phyloP scores from a whole-genome alignment of 2,113 vertebrate species.

The Anoplopoma fimbria region DNA sequence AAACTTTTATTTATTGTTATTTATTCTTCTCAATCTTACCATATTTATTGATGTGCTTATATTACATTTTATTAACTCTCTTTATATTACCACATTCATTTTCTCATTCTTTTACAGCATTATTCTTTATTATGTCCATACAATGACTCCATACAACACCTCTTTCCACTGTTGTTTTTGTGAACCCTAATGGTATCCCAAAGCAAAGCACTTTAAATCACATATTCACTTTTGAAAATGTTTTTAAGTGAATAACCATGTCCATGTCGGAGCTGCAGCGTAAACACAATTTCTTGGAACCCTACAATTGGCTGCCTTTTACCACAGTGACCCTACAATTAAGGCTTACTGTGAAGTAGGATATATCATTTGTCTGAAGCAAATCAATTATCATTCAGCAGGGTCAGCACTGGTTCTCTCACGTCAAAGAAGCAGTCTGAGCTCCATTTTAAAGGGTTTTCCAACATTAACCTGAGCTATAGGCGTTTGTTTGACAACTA shows the following conservation, averaged over 20 bases:
- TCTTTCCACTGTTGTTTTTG: not conserved
- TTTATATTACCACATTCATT: not conserved
- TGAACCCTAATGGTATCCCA: not conserved
- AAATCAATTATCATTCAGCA: conserved; percentile 30
- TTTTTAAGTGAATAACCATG: conserved; percentile 5
- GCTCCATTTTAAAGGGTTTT: not conserved
- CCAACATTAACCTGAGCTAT: not conserved
- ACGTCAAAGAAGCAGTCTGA: not conserved
- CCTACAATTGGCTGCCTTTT: conserved; percentile 34
- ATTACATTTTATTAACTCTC: not conserved
- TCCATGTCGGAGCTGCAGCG: not conserved
- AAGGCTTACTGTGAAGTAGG: conserved; percentile 21
- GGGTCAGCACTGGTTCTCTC: conserved; percentile 1
- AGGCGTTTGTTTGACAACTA: not conserved
- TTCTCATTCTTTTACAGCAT: not conserved
- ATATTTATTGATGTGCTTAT: not conserved
- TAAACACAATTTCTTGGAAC: conserved; percentile 13
- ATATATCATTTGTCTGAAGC: conserved; percentile 39
- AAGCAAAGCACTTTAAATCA: not conserved
- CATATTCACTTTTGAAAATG: conserved; percentile 3
- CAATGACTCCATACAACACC: not conserved
- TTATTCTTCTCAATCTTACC: not conserved
- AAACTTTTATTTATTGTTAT: not conserved
- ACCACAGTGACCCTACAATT: conserved; percentile 30
- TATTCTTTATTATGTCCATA: not conserved